These are phyloP conservation scores for Hemaris fuciformis DNA, from an alignment of 2,888 invertebrate species.

Conservation along the genomic window DNA sequence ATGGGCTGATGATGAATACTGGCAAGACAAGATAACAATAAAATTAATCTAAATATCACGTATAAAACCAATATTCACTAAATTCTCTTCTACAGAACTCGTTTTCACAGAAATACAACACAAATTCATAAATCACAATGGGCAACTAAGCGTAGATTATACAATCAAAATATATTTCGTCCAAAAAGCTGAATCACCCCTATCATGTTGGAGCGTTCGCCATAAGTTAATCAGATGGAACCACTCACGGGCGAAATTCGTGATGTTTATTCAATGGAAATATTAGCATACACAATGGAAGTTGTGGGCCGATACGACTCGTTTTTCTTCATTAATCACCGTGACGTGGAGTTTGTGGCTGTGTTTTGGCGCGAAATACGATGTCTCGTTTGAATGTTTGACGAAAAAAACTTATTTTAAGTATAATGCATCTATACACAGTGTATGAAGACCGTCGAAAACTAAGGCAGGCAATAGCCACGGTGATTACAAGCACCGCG, in stretches of 20 bases:
- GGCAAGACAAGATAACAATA: too few relatives aligned
- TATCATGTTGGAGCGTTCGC: background rate
- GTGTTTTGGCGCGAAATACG: background rate
- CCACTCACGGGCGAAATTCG: conserved; percentile 5
- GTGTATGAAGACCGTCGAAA: too few relatives aligned
- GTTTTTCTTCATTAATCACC: conserved; percentile 6
- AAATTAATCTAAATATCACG: too few relatives aligned
- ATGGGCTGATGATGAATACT: too few relatives aligned
- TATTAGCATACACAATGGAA: conserved; percentile 10
- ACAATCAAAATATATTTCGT: background rate
- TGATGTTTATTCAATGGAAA: conserved; percentile 7
- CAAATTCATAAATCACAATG: background rate
- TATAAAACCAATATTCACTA: too few relatives aligned
- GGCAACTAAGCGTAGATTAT: background rate
- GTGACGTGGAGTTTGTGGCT: background rate
- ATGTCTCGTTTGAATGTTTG: background rate
- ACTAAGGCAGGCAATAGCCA: too few relatives aligned
- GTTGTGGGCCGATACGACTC: background rate
- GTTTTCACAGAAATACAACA: background rate
- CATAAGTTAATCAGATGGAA: conserved; percentile 3
- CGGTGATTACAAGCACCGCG: too few relatives aligned
- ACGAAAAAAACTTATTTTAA: background rate
- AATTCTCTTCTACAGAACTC: too few relatives aligned
- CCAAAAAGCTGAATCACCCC: background rate
- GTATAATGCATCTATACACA: too few relatives aligned